phyloP scores from a whole-genome alignment of 2,797 vertebrate genomes.

The Coregonus ussuriensis region DNA sequence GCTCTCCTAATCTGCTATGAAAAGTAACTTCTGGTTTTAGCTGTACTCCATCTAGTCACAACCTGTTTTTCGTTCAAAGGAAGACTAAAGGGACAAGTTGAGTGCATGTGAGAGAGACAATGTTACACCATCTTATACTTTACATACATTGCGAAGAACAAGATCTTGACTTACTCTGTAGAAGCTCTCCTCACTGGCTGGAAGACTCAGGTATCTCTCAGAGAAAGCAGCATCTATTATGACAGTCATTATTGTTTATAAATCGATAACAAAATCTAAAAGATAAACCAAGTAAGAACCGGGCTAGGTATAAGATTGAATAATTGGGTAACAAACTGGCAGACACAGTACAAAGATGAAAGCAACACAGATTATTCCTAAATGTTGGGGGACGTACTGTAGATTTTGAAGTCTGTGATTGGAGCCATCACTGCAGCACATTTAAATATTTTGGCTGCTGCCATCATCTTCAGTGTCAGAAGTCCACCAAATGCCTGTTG shows the following conservation, averaged over 20 bases:
- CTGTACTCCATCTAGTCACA: too few relatives aligned
- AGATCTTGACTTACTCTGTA: conserved; percentile 39
- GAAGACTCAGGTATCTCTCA: conserved; percentile 65
- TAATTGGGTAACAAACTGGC: neutral
- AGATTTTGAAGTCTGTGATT: conserved; percentile 64
- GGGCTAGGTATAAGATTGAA: neutral
- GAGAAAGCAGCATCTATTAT: conserved; percentile 63
- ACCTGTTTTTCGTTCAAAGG: neutral
- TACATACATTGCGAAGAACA: neutral
- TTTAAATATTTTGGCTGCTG: conserved; percentile 55
- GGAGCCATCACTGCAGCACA: conserved; percentile 63
- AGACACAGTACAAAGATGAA: neutral
- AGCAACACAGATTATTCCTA: neutral
- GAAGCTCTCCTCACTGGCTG: conserved; percentile 61
- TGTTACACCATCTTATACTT: neutral
- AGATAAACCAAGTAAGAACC: neutral
- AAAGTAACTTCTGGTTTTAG: too few relatives aligned
- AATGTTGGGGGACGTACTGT: conserved; percentile 52
- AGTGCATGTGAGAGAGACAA: neutral
- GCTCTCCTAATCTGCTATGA: too few relatives aligned
- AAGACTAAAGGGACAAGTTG: neutral
- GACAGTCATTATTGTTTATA: neutral
- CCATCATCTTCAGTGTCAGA: conserved; percentile 63
- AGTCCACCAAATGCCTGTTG: conserved; percentile 68
- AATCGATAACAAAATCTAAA: neutral